Base-by-base conservation (phyloP, 1,140 invertebrate species). In the Venturia canescens region DNA sequence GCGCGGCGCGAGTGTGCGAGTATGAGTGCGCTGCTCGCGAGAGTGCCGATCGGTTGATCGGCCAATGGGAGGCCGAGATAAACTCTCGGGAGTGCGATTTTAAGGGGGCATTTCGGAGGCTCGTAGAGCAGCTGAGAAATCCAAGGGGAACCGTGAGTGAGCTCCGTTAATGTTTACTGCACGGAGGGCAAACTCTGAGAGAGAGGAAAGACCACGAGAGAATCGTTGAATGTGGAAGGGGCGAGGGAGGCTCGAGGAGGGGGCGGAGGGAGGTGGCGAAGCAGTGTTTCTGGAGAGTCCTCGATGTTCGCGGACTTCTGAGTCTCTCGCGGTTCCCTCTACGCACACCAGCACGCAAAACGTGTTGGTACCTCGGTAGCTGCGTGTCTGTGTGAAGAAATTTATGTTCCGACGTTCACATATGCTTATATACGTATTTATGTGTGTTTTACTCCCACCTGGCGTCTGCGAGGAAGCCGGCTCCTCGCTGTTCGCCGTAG, bases 401-500 rank as follows among this genome's bases (percentile, higher is more conserved):
- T 63, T 63, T 63, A 63, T 23, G 60, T 63, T 26, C 13, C 5
- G 15, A 63, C n/a, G n/a, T 48, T 44, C 16, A 23, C 23, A 71
- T 72, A 72, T 38, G 72, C 70, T 15, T 44, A 71, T 72, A 72
- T 38, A 79, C 70, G 15, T 81, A 80, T 74, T 74, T 76, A 82
- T 71, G 50, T 82, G 27, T 79, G 48, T 53, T 53, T 34, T 67
- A 74, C 87, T 86, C 86, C 89, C 87, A 90, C 87, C 89, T 90
- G 86, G 87, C 88, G 86, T 89, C 85, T 88, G 83, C 85, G 81
- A 83, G 84, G 80, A 83, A 78, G 53, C 83, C 81, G 76, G 84
- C 83, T 44, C 53, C 74, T 31, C 72, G 74, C 76, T 72, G 48
- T 66, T 50, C 48, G 50, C 83, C 82, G 80, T 71, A 74, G 57